Evolutionary conservation across 2,888 invertebrate genomes (phyloP), one percentile per base, ranked within the genome.

Genomic region (Pycnomerus fuliginosus): DNA sequence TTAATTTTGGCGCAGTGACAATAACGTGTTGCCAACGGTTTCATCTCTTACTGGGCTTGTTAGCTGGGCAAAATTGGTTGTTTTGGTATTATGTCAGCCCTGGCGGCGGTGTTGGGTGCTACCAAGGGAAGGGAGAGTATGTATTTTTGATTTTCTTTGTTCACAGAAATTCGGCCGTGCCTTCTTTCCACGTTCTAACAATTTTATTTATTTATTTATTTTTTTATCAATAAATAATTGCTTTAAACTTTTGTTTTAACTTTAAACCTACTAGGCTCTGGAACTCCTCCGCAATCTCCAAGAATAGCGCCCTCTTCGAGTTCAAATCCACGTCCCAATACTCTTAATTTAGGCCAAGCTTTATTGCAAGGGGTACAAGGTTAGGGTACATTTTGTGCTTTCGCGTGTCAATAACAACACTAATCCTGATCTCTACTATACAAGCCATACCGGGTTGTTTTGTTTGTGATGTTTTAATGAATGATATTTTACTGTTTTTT

Each of bases 291-390:
- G 22, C 71, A 70, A 53, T 70, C 71, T n/a, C 71, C 71, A 34
- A 60, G 67, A 60, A 63, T 65, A 41, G 62, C 61, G 24, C 55
- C 67, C 32, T 55, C 67, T 23, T 61, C 67, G 30, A 64, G 62
- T 52, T 68, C 57, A 17, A 52, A 54, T 32, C 48, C 62, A 42
- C 42, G 53, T 22, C 62, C 67, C 24, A 64, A 65, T 43, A 60
- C 70, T 30, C 55, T 71, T 46, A 71, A 69, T 58, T 64, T 73
- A 53, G 70, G 72, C 46, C 73, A 73, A 56, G 72, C 70, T 51
- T 64, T 74, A 52, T 67, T 74, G 52, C 73, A 74, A 62, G 69
- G 69, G 56, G 70, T 74, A 44, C 74, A 75, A 75, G 75, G 75
- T 75, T 71, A 71, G 70, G 55, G 48, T 29, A 2, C 1, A 42